Base-by-base conservation (phyloP, 1,140 invertebrate species). In the Drosophila nannoptera region DNA sequence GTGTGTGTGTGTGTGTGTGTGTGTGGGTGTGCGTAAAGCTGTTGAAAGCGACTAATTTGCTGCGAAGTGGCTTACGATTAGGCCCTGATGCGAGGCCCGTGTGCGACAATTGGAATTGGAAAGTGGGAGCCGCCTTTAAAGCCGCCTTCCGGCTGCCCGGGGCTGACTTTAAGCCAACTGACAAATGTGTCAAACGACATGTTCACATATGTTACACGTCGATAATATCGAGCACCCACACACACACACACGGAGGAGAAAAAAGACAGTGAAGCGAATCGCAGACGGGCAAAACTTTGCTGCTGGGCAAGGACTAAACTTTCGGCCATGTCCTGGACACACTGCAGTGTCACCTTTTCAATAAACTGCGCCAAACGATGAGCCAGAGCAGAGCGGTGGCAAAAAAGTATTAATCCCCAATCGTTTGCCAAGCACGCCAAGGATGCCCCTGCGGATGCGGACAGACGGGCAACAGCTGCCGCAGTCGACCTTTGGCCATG, bases 181-280 rank as follows among this genome's bases (percentile, higher is more conserved):
- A 84, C 80, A 84, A 83, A 83, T 84, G 80, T 83, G 80, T 83
- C 80, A 83, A 84, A 84, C 73, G 80, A 84, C 80, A 70, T 83
- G 80, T 83, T 83, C 80, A 83, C 80, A 83, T 83, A 83, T 83
- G 80, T 83, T 83, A 69, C 76, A 66, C 60, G 78, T 84, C 80
- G 80, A 84, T 83, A 83, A 84, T 83, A 83, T 83, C 81, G 81
- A 80, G 50, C 35, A 32, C 36, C 56, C 22, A 48, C 11, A 50
- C 32, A 49, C 31, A 43, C n/a, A 12, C 14, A 9, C 45, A 38
- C 48, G 1, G 4, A 43, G 2, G 35, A 7, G 11, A 55, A 32
- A 11, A 53, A 56, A 36, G 35, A 33, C 48, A 55, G 50, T 29
- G 5, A 14, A n/a, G 54, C 32, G 29, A 43, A 43, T 43, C 40